A percentile compares a stretch with the other conserved stretches of the same genome.
Evolutionary conservation across 2,113 vertebrate genomes (phyloP).

Genomic region (Aptenodytes patagonicus): DNA sequence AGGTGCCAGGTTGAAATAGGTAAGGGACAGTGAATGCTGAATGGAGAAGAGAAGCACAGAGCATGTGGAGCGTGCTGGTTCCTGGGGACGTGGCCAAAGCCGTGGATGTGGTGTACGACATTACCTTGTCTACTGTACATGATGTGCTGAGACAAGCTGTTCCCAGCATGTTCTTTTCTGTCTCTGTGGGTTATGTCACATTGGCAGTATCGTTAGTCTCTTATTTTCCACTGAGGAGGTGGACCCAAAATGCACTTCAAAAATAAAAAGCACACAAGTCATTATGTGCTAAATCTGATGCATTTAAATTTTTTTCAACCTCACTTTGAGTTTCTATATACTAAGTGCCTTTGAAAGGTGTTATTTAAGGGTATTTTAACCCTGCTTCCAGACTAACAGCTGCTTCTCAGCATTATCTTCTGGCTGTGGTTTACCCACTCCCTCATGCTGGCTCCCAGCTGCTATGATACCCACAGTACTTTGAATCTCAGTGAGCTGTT

Average conservation of each 20-base stretch:
- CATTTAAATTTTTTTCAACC: neutral
- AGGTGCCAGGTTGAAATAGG: neutral
- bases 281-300: neutral
- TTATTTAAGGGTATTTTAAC: neutral
- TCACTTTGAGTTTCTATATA: neutral
- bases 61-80: neutral
- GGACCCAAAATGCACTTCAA: neutral
- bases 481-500: neutral
- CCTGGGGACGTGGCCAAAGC: neutral
- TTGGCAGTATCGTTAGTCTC: neutral
- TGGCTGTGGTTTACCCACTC: neutral
- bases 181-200: neutral
- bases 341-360: neutral
- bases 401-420: neutral
- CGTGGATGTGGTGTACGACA: accelerated
- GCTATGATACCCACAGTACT: neutral
- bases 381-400: neutral
- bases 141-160: neutral
- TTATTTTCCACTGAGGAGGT: neutral
- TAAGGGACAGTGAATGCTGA: neutral
- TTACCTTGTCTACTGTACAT: neutral
- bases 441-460: neutral
- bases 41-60: neutral
- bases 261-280: neutral
- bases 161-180: neutral